Evolutionary conservation across 2,797 vertebrate genomes (phyloP), one percentile per base, ranked within the genome.

Genomic region (Nannoperca australis): DNA sequence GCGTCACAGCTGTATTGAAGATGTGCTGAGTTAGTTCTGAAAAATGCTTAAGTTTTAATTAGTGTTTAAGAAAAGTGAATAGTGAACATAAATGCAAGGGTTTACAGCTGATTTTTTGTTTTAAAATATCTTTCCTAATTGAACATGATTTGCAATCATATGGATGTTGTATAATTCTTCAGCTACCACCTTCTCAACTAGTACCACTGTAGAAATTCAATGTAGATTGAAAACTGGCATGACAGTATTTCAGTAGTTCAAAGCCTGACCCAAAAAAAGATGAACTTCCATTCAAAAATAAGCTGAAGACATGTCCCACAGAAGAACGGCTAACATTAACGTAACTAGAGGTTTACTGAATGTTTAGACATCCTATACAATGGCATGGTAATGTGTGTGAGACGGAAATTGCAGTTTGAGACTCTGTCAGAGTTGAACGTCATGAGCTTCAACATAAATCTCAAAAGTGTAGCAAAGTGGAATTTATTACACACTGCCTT

Each of bases 11-110:
- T 66, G 55, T 36, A 59, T 3, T 44, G 50, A 73, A 50, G 45
- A 58, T 73, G 20, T 44, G 47, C 60, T 58, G 42, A 24, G 38
- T 69, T 61, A 62, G 66, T 42, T 70, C 18, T 64, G 59, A 65
- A 69, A 70, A 64, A 72, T 76, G 70, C 69, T 87, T 58, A 76
- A 13, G 38, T 73, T 82, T 79, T 70, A 88, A 86, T 88, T 74
- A 62, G 76, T 70, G 20, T 32, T 72, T 53, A 53, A 72, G 32
- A 79, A 34, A 73, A 67, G 49, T 14, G 65, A 54, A 45, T 36
- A 77, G 20, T 22, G 73, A 65, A 65, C 44, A 71, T 38, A 18
- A 81, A 74, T 73, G 27, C 12, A 59, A 70, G 14, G 22, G 65
- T 70, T 63, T 81, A 50, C 30, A 79, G 47, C 11, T 0, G 12